Evolutionary conservation across 2,888 invertebrate species (phyloP), one percentile per base, ranked within the genome.

Genomic region (Brachyptera risi): DNA sequence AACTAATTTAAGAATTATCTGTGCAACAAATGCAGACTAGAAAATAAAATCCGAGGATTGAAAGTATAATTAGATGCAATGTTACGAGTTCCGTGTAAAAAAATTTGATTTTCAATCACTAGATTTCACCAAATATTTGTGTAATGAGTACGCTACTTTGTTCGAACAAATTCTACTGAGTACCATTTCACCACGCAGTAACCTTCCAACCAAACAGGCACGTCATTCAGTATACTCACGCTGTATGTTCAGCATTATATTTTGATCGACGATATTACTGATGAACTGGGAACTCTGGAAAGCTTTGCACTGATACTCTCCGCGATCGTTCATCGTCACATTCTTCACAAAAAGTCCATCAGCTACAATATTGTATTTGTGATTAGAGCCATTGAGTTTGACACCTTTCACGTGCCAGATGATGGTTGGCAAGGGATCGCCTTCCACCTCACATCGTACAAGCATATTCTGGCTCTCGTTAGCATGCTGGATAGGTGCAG

Each of bases 161-260:
- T n/a, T n/a, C n/a, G n/a, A n/a, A n/a, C n/a, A n/a, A n/a, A n/a
- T n/a, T n/a, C n/a, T n/a, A n/a, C n/a, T n/a, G n/a, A n/a, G n/a
- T n/a, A n/a, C n/a, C n/a, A n/a, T n/a, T n/a, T n/a, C n/a, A n/a
- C n/a, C n/a, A n/a, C n/a, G n/a, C n/a, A n/a, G n/a, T n/a, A n/a
- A n/a, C n/a, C n/a, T n/a, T n/a, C n/a, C n/a, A n/a, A n/a, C n/a
- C n/a, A n/a, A n/a, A n/a, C n/a, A n/a, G n/a, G n/a, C n/a, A n/a
- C n/a, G n/a, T n/a, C n/a, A n/a, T n/a, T n/a, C n/a, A n/a, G n/a
- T 65, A 68, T 71, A 81, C 83, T 82, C 76, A 83, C 83, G 82
- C 76, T 80, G 77, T 67, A 83, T 80, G 72, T 78, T 78, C 68
- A 83, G 76, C 69, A 75, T 75, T 70, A 83, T 82, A 67, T 77